A percentile compares a stretch with the other conserved stretches of the same genome.
Conservation (phyloP, 2,888 invertebrate genomes). For the Limnephilus auricula region DNA sequence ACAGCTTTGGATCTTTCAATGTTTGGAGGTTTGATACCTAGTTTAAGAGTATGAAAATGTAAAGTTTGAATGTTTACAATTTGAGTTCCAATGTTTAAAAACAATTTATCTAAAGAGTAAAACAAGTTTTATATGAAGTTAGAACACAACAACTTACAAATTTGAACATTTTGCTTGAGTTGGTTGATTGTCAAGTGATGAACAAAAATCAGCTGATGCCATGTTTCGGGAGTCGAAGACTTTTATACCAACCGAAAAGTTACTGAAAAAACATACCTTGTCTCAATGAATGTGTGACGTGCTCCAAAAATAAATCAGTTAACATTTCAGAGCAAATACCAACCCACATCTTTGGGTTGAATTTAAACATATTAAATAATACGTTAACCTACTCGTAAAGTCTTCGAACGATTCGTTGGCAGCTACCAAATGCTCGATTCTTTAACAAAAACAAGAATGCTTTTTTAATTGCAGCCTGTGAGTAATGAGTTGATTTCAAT, state of each 20-base stretch:
- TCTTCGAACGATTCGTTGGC: not conserved
- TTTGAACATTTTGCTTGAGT: not conserved
- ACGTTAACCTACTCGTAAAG: not conserved
- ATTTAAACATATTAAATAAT: not conserved
- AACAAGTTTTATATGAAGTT: too few species aligned
- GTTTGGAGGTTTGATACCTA: too few species aligned
- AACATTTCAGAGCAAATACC: not conserved
- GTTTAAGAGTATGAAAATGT: too few species aligned
- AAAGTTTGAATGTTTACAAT: not conserved
- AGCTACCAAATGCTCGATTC: not conserved
- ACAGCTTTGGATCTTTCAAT: too few species aligned
- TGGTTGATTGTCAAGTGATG: not conserved
- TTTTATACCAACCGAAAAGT: not conserved
- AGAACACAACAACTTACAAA: not conserved
- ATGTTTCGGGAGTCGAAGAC: not conserved
- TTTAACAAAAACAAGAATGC: not conserved
- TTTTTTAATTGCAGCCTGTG: not conserved
- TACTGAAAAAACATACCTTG: not conserved
- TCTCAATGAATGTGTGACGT: not conserved
- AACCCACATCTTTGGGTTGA: not conserved
- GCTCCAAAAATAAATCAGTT: not conserved
- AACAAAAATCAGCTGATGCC: not conserved
- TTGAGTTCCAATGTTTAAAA: too few species aligned
- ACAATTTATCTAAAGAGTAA: too few species aligned
- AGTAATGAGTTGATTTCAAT: not conserved